Evolutionary conservation across 1,140 invertebrate genomes (phyloP).

Genomic region (Hypothenemus hampei): DNA sequence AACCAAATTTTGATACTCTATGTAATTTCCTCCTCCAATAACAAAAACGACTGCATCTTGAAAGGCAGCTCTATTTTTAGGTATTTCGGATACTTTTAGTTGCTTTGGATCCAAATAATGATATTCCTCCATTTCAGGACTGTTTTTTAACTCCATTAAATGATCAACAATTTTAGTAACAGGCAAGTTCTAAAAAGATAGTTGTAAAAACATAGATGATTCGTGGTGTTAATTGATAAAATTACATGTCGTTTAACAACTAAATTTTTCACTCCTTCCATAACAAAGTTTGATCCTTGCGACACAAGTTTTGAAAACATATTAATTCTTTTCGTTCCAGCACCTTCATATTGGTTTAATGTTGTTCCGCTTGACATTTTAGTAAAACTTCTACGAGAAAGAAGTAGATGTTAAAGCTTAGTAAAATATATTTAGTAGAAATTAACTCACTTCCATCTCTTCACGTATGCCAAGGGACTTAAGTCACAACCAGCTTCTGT

Average conservation of each 20-base stretch:
- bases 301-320: conserved; percentile 98
- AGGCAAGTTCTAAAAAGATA: conserved; percentile 67
- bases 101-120: conserved; percentile 91
- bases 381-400: conserved; percentile 62
- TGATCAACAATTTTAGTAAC: conserved; percentile 89
- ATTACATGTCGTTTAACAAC: conserved; percentile 95
- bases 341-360: conserved; percentile 78
- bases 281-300: conserved; percentile 96
- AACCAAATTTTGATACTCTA: conserved; percentile 97
- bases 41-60: conserved; percentile 94
- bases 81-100: conserved; percentile 65
- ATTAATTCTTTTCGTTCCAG: conserved; percentile 91
- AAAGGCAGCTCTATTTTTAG: conserved; percentile 64
- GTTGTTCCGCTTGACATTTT: conserved; percentile 64
- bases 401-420: conserved; percentile 8
- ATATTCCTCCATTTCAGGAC: conserved; percentile 79
- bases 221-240: conserved; percentile 25
- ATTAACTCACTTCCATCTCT: conserved; percentile 75
- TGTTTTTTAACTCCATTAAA: conserved; percentile 80
- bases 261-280: conserved; percentile 99
- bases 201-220: neutral
- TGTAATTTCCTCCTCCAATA: conserved; percentile 98
- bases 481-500: conserved; percentile 80
- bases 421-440: neutral
- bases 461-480: conserved; percentile 76